These are phyloP conservation scores for Drosophila tripunctata DNA, from an alignment of 2,888 invertebrate species.

Conservation along the genomic window DNA sequence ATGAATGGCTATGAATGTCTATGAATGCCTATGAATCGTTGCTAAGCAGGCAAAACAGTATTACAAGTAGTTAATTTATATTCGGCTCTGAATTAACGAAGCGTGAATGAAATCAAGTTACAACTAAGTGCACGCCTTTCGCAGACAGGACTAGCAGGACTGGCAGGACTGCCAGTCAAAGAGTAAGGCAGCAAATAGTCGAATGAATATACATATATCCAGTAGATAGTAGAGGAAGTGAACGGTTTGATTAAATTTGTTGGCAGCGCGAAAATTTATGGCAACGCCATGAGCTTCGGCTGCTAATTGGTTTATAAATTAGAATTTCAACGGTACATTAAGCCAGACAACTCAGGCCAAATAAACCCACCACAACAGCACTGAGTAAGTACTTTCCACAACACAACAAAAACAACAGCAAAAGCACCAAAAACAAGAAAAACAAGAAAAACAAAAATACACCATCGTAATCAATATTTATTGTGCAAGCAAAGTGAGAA, in stretches of 20 bases:
- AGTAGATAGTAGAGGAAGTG: slow-evolving; percentile 19
- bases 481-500: slow-evolving; percentile 33
- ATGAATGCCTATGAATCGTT: slow-evolving; percentile 5
- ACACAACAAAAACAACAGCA: neutral
- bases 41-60: slow-evolving; percentile 32
- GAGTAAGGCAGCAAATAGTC: slow-evolving; percentile 19
- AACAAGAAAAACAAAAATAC: slow-evolving; percentile 41
- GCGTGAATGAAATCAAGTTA: slow-evolving; percentile 54
- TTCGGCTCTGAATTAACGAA: slow-evolving; percentile 54
- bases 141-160: neutral
- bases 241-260: slow-evolving; percentile 67
- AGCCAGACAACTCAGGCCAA: slow-evolving; percentile 65
- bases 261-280: slow-evolving; percentile 63
- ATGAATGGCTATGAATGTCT: neutral
- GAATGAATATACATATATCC: too few species aligned
- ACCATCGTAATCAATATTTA: slow-evolving; percentile 68
- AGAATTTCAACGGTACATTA: slow-evolving; percentile 71
- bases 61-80: slow-evolving; percentile 46
- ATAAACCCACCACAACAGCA: slow-evolving; percentile 43
- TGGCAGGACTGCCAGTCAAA: slow-evolving; percentile 15
- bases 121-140: slow-evolving; percentile 19
- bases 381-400: neutral
- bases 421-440: neutral
- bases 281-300: slow-evolving; percentile 53
- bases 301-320: slow-evolving; percentile 77